Evolutionary conservation across 2,113 vertebrate genomes (phyloP).

Genomic region (Callocephalon fimbriatum): DNA sequence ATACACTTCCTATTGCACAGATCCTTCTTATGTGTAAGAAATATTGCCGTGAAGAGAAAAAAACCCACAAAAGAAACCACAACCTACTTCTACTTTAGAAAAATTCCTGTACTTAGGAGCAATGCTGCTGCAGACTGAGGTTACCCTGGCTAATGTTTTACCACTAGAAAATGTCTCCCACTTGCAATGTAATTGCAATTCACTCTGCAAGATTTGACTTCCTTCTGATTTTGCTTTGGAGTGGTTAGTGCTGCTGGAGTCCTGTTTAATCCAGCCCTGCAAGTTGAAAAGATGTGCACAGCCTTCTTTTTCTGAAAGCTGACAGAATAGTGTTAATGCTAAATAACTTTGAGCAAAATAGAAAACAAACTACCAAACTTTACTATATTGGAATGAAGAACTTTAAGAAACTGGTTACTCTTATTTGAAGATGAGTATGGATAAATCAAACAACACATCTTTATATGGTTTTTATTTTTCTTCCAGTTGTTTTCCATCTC

Average conservation of each 20-base stretch:
- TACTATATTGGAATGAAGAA: neutral
- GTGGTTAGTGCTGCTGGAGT: neutral
- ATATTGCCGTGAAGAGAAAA: neutral
- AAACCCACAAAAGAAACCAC: neutral
- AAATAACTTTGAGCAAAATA: neutral
- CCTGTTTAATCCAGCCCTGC: neutral
- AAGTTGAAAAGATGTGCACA: neutral
- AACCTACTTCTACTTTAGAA: neutral
- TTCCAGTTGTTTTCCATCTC: neutral
- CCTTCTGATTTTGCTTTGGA: neutral
- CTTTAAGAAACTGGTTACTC: neutral
- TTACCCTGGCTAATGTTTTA: neutral
- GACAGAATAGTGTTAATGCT: neutral
- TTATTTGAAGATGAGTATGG: neutral
- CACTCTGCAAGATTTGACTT: neutral
- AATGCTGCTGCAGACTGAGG: neutral
- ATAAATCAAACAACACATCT: neutral
- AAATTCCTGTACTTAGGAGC: neutral
- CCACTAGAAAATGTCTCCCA: neutral
- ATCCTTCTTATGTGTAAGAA: neutral
- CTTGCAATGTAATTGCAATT: neutral
- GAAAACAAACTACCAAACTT: neutral
- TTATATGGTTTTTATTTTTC: neutral
- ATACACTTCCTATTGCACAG: neutral
- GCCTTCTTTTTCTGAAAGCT: neutral